Evolutionary conservation across 2,888 invertebrate genomes (phyloP).

Genomic region (Coenonympha glycerion): DNA sequence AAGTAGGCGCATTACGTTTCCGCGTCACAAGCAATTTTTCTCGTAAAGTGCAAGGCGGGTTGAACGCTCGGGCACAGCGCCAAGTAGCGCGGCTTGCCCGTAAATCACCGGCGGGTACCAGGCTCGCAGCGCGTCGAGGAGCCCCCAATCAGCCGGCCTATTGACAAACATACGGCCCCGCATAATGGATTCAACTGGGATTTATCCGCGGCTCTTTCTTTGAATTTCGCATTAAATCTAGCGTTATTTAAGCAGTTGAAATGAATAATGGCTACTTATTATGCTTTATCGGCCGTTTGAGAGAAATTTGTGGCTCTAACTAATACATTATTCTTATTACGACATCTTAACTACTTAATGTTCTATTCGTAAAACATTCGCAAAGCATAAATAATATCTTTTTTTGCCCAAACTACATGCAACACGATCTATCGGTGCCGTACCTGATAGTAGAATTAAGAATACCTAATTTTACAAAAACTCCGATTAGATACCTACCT

Average conservation of each 20-base stretch:
- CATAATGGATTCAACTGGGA: slow-evolving; percentile 61
- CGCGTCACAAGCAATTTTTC: slow-evolving; percentile 54
- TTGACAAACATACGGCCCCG: slow-evolving; percentile 70
- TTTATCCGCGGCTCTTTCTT: slow-evolving; percentile 47
- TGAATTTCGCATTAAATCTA: slow-evolving; percentile 40
- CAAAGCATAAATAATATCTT: no score
- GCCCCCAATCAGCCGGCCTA: slow-evolving; percentile 67
- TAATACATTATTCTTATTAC: not conserved
- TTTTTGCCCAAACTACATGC: no score
- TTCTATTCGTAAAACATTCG: not conserved
- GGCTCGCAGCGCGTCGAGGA: slow-evolving; percentile 55
- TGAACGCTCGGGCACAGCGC: slow-evolving; percentile 60
- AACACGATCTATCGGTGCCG: no score
- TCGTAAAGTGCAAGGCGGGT: slow-evolving; percentile 51
- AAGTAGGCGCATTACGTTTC: slow-evolving; percentile 35
- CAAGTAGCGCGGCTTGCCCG: slow-evolving; percentile 59
- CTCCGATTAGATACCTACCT: no score
- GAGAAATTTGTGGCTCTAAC: not conserved
- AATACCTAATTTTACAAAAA: no score
- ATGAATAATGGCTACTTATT: slow-evolving; percentile 29
- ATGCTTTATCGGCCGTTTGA: slow-evolving; percentile 18
- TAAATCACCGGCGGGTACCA: slow-evolving; percentile 58
- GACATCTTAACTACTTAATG: not conserved
- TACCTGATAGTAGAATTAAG: no score
- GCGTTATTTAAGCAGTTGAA: slow-evolving; percentile 35